These are phyloP conservation scores for pig (Sus scrofa) DNA, from an alignment of 2,113 vertebrate genomes.

Conservation along the genomic window T2T-Sscrofa CM000820.6:49529001-49529500, in stretches of 20 bases:
- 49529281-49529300: neutral
- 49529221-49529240: neutral
- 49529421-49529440: too few species aligned
- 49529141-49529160: neutral
- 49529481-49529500: too few species aligned
- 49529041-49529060: neutral
- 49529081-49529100: conserved; percentile 10
- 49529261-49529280: neutral
- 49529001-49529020: conserved; percentile 15
- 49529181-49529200: neutral
- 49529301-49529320: neutral
- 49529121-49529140: neutral
- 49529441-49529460: too few species aligned
- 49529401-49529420: too few species aligned
- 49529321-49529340: neutral
- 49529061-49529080: neutral
- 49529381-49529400: too few species aligned
- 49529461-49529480: too few species aligned
- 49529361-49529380: too few species aligned
- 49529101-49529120: neutral
- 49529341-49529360: too few species aligned
- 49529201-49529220: neutral
- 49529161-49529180: neutral
- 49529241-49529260: neutral
- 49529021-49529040: neutral